Evolutionary conservation across 1,140 invertebrate species (phyloP).

Genomic region (Drosophila pectinifera): DNA sequence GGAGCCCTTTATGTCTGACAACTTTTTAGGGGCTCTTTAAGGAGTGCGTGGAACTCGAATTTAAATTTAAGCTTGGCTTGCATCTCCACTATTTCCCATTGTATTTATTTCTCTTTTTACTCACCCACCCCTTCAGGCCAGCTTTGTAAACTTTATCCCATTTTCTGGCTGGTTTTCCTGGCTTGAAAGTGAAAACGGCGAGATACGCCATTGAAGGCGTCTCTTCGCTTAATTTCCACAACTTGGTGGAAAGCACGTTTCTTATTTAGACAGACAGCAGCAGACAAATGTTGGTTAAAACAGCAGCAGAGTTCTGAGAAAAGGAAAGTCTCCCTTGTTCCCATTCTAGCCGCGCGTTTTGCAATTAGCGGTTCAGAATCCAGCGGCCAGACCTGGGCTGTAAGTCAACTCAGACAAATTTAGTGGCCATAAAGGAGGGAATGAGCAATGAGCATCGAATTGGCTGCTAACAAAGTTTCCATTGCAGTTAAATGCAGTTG

Average conservation of each 20-base stretch:
- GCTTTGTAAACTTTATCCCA: constrained; percentile 24
- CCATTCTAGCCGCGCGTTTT: neutral
- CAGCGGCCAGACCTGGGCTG: neutral
- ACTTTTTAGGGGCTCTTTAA: constrained; percentile 23
- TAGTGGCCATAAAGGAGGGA: constrained; percentile 23
- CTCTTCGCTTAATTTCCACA: constrained; percentile 2
- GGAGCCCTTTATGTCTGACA: constrained; percentile 11
- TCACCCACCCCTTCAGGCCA: neutral
- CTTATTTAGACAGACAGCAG: constrained; percentile 20
- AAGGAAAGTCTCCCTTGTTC: neutral
- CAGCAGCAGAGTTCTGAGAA: neutral
- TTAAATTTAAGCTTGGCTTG: neutral
- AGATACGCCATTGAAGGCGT: neutral
- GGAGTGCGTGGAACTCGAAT: constrained; percentile 42
- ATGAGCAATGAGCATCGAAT: neutral
- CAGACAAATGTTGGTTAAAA: constrained; percentile 16
- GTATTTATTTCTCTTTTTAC: constrained; percentile 6
- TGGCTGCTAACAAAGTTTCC: constrained; percentile 42
- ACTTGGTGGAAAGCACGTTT: neutral
- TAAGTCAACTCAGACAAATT: constrained; percentile 41
- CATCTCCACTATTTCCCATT: neutral
- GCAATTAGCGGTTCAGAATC: neutral
- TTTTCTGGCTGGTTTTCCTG: constrained; percentile 5
- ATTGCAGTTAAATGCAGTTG: constrained; percentile 54
- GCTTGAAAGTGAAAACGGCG: constrained; percentile 28